Conservation (phyloP, 2,113 vertebrate species). For the Thinocorus orbignyianus region DNA sequence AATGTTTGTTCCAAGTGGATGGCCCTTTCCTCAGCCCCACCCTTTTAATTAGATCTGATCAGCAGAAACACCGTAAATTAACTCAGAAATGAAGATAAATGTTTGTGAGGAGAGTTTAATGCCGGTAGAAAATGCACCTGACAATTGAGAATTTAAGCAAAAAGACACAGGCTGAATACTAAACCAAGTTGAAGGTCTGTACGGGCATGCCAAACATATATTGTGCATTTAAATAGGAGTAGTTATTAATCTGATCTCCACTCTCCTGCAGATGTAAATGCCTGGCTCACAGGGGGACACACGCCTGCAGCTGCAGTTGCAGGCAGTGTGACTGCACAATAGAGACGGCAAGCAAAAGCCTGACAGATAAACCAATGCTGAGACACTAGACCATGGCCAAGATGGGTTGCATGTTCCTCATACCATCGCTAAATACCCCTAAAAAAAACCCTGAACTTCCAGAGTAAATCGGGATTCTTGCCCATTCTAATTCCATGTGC, state of each 20-base stretch:
- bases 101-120: not conserved
- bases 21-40: not conserved
- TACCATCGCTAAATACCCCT: slow-evolving; percentile 6
- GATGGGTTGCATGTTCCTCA: slow-evolving; percentile 13
- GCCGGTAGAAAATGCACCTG: not conserved
- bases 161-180: not conserved
- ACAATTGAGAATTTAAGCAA: not conserved
- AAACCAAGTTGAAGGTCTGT: not conserved
- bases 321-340: not conserved
- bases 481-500: not conserved
- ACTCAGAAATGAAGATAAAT: not conserved
- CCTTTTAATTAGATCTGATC: not conserved
- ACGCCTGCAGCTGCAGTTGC: not conserved
- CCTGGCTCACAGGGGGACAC: not conserved
- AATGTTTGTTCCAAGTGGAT: not conserved
- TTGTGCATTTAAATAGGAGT: not conserved
- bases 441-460: slow-evolving; percentile 35
- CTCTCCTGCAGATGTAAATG: not conserved
- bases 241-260: not conserved
- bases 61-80: not conserved
- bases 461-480: slow-evolving; percentile 42
- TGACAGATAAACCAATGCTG: not conserved
- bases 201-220: not conserved
- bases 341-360: not conserved
- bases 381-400: slow-evolving; percentile 13